Conservation (phyloP, 2,113 vertebrate species). For the Menura novaehollandiae region DNA sequence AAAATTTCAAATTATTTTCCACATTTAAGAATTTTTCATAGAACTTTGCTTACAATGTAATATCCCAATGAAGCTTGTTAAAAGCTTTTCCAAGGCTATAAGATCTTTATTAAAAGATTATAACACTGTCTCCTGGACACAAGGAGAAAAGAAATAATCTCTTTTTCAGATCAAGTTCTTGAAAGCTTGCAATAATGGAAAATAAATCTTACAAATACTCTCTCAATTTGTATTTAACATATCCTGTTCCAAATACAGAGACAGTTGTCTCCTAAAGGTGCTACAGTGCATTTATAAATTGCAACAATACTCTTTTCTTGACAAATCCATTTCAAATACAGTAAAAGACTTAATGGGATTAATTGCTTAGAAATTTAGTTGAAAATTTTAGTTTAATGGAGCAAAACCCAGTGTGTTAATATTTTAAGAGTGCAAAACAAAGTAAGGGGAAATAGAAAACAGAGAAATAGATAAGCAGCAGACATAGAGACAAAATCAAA, state of each 20-base stretch:
- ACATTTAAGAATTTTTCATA: not conserved
- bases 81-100: not conserved
- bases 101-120: not conserved
- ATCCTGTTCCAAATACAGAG: not conserved
- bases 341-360: conserved; percentile 13
- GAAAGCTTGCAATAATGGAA: not conserved
- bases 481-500: not conserved
- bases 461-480: not conserved
- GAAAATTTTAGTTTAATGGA: not conserved
- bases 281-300: not conserved
- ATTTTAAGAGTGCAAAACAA: not conserved
- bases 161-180: conserved; percentile 50
- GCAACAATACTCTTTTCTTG: not conserved
- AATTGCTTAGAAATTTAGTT: not conserved
- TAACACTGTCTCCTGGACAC: not conserved
- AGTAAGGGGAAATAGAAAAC: not conserved
- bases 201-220: conserved; percentile 27
- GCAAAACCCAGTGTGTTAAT: not conserved
- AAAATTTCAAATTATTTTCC: conserved; percentile 37
- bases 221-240: conserved; percentile 17
- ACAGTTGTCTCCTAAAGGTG: conserved; percentile 1
- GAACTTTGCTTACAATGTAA: not conserved
- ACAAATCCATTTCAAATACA: conserved; percentile 43
- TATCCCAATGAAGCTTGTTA: conserved; percentile 7
- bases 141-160: conserved; percentile 37